phyloP scores from a whole-genome alignment of 2,797 vertebrate species.

The Chiroxiphia lanceolata region DNA sequence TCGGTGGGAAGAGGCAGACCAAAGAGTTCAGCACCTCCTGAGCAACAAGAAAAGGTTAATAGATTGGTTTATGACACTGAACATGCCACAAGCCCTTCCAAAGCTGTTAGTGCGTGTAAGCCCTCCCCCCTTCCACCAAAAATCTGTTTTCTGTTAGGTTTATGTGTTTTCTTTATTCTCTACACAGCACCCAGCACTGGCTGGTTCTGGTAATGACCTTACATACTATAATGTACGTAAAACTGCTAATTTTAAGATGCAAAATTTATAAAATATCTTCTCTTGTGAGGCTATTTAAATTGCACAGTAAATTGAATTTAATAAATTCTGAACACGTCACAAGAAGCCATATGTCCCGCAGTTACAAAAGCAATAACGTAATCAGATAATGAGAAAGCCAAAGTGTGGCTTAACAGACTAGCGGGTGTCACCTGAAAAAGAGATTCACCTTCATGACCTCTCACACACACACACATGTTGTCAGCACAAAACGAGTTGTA shows the following conservation, averaged over 20 bases:
- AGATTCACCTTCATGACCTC: slow-evolving; percentile 66
- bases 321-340: not conserved
- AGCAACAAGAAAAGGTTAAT: slow-evolving; percentile 57
- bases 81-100: slow-evolving; percentile 24
- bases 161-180: slow-evolving; percentile 63
- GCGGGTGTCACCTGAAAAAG: slow-evolving; percentile 65
- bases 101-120: slow-evolving; percentile 33
- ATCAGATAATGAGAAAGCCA: slow-evolving; percentile 61
- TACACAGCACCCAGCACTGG: slow-evolving; percentile 38
- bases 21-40: slow-evolving; percentile 54
- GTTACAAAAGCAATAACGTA: slow-evolving; percentile 22
- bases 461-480: slow-evolving; percentile 28
- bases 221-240: not conserved
- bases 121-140: slow-evolving; percentile 21
- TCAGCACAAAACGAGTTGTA: slow-evolving; percentile 43
- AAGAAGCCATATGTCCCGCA: not conserved
- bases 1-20: slow-evolving; percentile 20
- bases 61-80: slow-evolving; percentile 55
- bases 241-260: slow-evolving; percentile 30
- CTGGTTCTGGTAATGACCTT: slow-evolving; percentile 60
- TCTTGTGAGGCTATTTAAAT: not conserved
- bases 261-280: slow-evolving; percentile 24
- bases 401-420: slow-evolving; percentile 30
- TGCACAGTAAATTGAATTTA: slow-evolving; percentile 11
- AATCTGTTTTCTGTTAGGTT: slow-evolving; percentile 69